These are phyloP conservation scores for Sebastes elongatus DNA, from an alignment of 2,797 vertebrate species.

Conservation along the genomic window DNA sequence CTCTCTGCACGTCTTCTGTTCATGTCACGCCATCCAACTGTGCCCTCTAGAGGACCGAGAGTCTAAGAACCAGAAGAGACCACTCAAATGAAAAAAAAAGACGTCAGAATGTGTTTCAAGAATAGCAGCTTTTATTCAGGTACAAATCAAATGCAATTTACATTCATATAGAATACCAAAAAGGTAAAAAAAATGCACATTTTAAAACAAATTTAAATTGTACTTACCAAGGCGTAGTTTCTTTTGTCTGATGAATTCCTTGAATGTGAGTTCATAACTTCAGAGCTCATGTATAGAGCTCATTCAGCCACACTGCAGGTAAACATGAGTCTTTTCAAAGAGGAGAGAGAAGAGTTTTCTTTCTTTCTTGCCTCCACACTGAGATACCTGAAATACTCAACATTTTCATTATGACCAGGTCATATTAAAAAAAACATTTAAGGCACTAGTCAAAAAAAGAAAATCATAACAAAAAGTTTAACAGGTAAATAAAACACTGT, in stretches of 20 bases:
- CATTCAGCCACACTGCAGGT: neutral
- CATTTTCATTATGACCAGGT: neutral
- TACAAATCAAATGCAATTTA: neutral
- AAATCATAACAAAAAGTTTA: neutral
- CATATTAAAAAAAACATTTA: neutral
- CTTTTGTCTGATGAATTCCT: neutral
- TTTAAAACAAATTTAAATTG: neutral
- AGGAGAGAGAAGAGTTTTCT: neutral
- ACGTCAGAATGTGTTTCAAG: neutral
- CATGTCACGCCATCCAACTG: neutral
- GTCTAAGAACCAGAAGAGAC: neutral
- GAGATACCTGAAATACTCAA: slow-evolving; percentile 49
- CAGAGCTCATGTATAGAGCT: neutral
- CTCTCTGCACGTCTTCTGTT: neutral
- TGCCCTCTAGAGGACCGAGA: slow-evolving; percentile 40
- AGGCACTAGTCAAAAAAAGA: neutral
- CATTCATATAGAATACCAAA: neutral
- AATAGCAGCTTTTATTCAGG: slow-evolving; percentile 54
- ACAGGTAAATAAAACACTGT: neutral
- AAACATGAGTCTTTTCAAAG: neutral
- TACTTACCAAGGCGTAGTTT: slow-evolving; percentile 60
- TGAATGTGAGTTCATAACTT: neutral
- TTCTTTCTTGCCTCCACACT: neutral
- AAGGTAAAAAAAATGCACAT: neutral
- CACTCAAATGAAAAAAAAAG: neutral